Conservation (phyloP, 2,888 invertebrate genomes). For the Sarcophaga caerulescens region DNA sequence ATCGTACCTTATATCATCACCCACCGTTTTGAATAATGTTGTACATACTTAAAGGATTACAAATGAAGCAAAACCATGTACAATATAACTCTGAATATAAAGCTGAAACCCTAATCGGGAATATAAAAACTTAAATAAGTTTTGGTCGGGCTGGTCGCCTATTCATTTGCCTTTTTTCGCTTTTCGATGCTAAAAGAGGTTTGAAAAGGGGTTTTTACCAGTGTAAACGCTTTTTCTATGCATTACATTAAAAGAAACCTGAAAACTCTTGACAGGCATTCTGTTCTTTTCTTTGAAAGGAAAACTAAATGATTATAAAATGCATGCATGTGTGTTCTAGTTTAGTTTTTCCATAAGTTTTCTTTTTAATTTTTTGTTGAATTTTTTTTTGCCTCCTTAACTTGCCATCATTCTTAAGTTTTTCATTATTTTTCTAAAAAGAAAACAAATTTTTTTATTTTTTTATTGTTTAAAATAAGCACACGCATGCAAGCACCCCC, state of each 20-base stretch:
- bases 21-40: no score
- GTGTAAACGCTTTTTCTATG: neutral
- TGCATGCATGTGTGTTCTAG: constrained; percentile 46
- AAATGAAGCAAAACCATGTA: no score
- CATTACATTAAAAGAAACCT: neutral
- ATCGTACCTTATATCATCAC: no score
- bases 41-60: no score
- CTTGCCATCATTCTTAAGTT: neutral
- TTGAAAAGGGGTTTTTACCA: neutral
- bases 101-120: no score
- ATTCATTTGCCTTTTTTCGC: no score
- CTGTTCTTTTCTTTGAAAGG: neutral
- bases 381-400: neutral
- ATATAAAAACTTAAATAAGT: no score
- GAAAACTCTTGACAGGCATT: neutral
- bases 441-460: constrained; percentile 2
- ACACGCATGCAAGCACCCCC: neutral
- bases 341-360: constrained; percentile 43
- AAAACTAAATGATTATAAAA: constrained; percentile 43
- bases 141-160: no score
- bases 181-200: neutral
- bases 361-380: neutral
- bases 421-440: constrained; percentile 14
- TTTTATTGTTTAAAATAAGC: constrained; percentile 56
- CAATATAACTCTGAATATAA: no score